These are phyloP conservation scores for Acromyrmex echinatior DNA, from an alignment of 1,140 invertebrate genomes.

Conservation along the genomic window DNA sequence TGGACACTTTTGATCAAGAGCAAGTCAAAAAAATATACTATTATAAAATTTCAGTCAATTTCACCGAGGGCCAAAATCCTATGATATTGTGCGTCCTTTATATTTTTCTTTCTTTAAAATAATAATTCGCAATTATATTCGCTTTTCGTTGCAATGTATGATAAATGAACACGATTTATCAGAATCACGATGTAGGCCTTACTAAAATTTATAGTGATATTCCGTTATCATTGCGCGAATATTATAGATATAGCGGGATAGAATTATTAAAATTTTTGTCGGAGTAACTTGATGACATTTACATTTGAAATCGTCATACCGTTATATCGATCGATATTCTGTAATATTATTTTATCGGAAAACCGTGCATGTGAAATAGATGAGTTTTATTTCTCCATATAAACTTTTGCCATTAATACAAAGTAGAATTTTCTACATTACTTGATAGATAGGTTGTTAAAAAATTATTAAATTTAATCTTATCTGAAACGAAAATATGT, in stretches of 20 bases:
- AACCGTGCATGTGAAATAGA: background rate
- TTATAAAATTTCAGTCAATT: no score
- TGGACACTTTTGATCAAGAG: no score
- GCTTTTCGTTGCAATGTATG: background rate
- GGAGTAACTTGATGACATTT: background rate
- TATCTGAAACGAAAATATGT: background rate
- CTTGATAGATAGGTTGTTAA: background rate
- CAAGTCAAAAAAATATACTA: no score
- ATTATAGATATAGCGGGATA: background rate
- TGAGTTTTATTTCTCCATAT: background rate
- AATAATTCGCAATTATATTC: conserved; percentile 31
- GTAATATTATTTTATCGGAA: background rate
- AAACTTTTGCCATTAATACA: background rate
- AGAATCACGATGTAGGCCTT: background rate
- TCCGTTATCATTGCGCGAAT: background rate
- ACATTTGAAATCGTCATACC: background rate
- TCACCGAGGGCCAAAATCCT: no score
- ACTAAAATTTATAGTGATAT: conserved; percentile 29
- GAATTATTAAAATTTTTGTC: conserved; percentile 12
- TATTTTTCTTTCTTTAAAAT: background rate
- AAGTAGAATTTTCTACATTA: background rate
- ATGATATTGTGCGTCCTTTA: background rate
- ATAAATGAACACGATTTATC: conserved; percentile 9
- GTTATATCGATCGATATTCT: conserved; percentile 1
- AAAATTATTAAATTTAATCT: background rate